Percentiles rank a stretch among this genome's conserved stretches.
These are phyloP conservation scores for Apotomis betuletana DNA, from an alignment of 2,888 invertebrate genomes.

Conservation along the genomic window DNA sequence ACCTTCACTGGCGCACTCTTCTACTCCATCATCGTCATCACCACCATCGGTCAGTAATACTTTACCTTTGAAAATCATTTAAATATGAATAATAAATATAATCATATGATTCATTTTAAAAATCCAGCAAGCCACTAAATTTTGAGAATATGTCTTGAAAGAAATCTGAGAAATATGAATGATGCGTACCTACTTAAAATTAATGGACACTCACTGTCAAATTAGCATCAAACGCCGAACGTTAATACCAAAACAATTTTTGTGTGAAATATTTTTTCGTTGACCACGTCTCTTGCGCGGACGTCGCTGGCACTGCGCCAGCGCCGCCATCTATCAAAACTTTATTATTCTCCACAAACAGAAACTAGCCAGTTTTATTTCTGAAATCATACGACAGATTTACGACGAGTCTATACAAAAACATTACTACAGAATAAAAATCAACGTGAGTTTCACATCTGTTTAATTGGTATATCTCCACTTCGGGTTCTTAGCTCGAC, in stretches of 20 bases:
- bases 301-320: constrained; percentile 41
- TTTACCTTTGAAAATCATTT: too few relatives aligned
- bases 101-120: too few relatives aligned
- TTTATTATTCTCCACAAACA: constrained; percentile 43
- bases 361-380: constrained; percentile 49
- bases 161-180: constrained; percentile 10
- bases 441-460: constrained; percentile 10
- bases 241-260: constrained; percentile 26
- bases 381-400: constrained; percentile 49
- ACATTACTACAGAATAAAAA: constrained; percentile 35
- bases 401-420: constrained; percentile 42
- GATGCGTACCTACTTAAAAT: constrained; percentile 16
- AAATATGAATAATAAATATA: not conserved
- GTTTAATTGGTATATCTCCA: constrained; percentile 24
- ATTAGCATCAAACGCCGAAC: constrained; percentile 34
- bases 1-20: constrained; percentile 94
- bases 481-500: constrained; percentile 10
- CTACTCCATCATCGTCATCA: constrained; percentile 98
- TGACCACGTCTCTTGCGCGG: constrained; percentile 7
- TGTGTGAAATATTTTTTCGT: constrained; percentile 20
- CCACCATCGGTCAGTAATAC: constrained; percentile 92
- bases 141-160: constrained; percentile 3
- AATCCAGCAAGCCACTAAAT: not conserved
- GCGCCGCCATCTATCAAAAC: constrained; percentile 46
- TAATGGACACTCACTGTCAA: constrained; percentile 37